A percentile compares a stretch with the other conserved stretches of the same genome.
Conservation (phyloP, 1,140 invertebrate species). For the Homarus americanus region DNA sequence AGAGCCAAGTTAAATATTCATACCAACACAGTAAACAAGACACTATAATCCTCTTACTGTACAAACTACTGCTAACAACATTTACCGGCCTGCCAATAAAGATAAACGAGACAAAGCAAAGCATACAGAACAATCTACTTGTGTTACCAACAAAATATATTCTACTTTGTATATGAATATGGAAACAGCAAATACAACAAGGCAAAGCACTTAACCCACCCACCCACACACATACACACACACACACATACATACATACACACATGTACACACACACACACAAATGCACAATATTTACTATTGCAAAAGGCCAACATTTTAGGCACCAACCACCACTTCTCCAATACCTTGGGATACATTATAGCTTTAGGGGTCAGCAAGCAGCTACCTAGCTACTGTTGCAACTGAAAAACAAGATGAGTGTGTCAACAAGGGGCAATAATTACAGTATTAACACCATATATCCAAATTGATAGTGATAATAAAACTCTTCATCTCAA, state of each 20-base stretch:
- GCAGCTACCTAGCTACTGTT: constrained; percentile 53
- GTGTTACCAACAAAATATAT: neutral
- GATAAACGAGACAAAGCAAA: neutral
- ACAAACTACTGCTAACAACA: neutral
- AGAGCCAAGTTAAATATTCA: too few species aligned
- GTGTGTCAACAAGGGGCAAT: constrained; percentile 33
- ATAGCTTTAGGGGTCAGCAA: constrained; percentile 61
- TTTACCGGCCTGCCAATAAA: neutral
- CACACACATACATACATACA: neutral
- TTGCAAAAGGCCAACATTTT: constrained; percentile 16
- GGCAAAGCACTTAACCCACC: neutral
- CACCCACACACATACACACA: neutral
- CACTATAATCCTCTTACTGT: neutral
- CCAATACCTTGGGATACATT: constrained; percentile 59
- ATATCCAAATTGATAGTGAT: neutral
- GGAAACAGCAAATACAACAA: neutral
- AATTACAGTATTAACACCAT: constrained; percentile 1
- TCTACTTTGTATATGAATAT: neutral
- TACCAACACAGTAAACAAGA: too few species aligned
- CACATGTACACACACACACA: neutral
- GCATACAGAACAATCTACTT: neutral
- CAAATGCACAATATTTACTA: neutral
- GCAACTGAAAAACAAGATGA: constrained; percentile 59
- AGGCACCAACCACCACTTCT: constrained; percentile 55
- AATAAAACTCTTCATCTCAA: neutral